Conservation (phyloP, 2,888 invertebrate species). For the Tridacna gigas region DNA sequence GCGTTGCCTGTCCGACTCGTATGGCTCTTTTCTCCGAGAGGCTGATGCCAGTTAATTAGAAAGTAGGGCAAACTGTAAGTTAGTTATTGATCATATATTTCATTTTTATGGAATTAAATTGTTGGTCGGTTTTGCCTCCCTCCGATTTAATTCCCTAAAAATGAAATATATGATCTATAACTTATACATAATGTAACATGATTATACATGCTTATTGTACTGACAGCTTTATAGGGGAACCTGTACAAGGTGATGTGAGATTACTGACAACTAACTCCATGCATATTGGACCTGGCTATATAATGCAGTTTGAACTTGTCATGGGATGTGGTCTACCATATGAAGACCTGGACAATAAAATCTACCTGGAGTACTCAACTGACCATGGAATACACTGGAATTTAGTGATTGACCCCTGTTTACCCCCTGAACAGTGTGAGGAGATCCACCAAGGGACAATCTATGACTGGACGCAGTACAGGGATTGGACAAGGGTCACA, state of each 20-base stretch:
- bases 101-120: too few species aligned
- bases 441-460: slow-evolving; percentile 82
- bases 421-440: slow-evolving; percentile 82
- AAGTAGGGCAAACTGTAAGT: too few species aligned
- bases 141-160: too few species aligned
- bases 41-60: too few species aligned
- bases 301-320: slow-evolving; percentile 85
- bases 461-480: slow-evolving; percentile 82
- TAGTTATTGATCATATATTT: too few species aligned
- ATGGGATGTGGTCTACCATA: slow-evolving; percentile 84
- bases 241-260: slow-evolving; percentile 72
- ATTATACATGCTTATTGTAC: too few species aligned
- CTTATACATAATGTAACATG: too few species aligned
- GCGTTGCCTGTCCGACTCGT: too few species aligned
- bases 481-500: slow-evolving; percentile 83
- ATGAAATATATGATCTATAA: too few species aligned
- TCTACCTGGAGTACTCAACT: slow-evolving; percentile 84
- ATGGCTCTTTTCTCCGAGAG: too few species aligned
- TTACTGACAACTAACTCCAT: slow-evolving; percentile 83
- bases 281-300: slow-evolving; percentile 84
- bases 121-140: too few species aligned
- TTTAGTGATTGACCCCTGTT: slow-evolving; percentile 82
- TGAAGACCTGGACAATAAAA: slow-evolving; percentile 73
- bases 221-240: slow-evolving; percentile 74
- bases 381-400: slow-evolving; percentile 85